phyloP scores from a whole-genome alignment of 2,888 invertebrate genomes.

The Melanchra persicariae region DNA sequence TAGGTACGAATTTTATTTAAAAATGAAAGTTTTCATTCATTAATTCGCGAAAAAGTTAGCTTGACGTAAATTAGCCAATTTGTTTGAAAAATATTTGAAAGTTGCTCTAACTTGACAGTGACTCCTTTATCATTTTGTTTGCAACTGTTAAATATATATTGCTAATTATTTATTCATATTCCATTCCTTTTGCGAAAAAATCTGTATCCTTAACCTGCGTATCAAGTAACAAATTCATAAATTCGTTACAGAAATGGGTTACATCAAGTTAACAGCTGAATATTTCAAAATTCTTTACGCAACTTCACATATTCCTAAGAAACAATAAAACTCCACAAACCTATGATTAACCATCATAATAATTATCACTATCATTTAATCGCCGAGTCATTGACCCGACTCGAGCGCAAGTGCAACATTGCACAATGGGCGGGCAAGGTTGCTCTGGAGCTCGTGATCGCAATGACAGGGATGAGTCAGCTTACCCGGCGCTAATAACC shows the following conservation, averaged over 20 bases:
- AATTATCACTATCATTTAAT: slow-evolving; percentile 41
- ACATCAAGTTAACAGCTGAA: background rate
- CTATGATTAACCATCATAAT: slow-evolving; percentile 26
- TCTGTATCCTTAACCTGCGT: background rate
- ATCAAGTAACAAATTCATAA: background rate
- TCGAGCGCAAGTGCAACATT: slow-evolving; percentile 44
- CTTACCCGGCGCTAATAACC: slow-evolving; percentile 66
- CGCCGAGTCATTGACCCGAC: slow-evolving; percentile 22
- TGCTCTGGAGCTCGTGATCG: slow-evolving; percentile 48
- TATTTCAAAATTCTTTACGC: background rate
- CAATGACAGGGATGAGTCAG: slow-evolving; percentile 76
- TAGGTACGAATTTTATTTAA: slow-evolving; percentile 28
- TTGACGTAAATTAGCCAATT: slow-evolving; percentile 35
- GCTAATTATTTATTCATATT: background rate
- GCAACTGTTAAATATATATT: background rate
- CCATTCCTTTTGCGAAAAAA: too few species aligned
- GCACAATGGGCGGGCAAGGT: slow-evolving; percentile 42
- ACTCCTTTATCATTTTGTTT: slow-evolving; percentile 15
- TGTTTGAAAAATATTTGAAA: slow-evolving; percentile 43
- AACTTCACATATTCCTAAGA: slow-evolving; percentile 2
- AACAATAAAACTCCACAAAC: slow-evolving; percentile 22
- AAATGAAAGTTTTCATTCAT: slow-evolving; percentile 47
- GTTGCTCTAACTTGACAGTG: slow-evolving; percentile 3
- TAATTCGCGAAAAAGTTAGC: slow-evolving; percentile 48
- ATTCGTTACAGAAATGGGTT: background rate